Conservation (phyloP, 2,797 vertebrate genomes). For the Setipinna tenuifilis region DNA sequence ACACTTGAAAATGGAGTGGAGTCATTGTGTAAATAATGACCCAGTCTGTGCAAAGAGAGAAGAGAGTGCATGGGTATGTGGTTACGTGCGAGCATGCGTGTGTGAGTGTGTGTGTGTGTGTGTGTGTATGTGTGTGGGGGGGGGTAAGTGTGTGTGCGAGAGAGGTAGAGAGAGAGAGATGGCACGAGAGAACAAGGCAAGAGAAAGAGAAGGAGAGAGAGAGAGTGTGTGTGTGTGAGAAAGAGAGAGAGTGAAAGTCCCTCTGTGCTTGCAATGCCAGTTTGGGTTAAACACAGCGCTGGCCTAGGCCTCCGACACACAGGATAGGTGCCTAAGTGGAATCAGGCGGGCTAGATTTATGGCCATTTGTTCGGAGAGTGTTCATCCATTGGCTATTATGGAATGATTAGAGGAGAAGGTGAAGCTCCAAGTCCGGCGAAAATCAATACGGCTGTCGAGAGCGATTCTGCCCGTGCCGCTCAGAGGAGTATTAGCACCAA, state of each 20-base stretch:
- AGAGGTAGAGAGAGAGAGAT: conserved; percentile 42
- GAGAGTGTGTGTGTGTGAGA: conserved; percentile 36
- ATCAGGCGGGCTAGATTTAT: conserved; percentile 96
- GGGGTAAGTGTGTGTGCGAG: conserved; percentile 40
- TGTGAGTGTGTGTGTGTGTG: conserved; percentile 41
- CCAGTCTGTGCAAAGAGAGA: conserved; percentile 30
- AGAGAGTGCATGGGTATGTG: conserved; percentile 38
- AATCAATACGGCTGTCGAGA: conserved; percentile 99
- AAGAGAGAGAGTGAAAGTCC: conserved; percentile 43
- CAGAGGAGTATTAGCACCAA: conserved; percentile 84
- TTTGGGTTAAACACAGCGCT: conserved; percentile 79
- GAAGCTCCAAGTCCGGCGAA: conserved; percentile 99
- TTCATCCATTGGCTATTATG: conserved; percentile 99
- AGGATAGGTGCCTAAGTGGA: conserved; percentile 85
- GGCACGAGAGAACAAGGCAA: conserved; percentile 36
- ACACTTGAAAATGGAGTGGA: conserved; percentile 50
- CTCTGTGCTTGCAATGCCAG: conserved; percentile 69
- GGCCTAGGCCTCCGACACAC: conserved; percentile 75
- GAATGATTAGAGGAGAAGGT: conserved; percentile 99
- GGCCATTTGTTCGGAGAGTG: conserved; percentile 96
- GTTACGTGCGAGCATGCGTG: conserved; percentile 39
- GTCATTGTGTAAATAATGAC: conserved; percentile 51
- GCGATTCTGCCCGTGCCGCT: conserved; percentile 90
- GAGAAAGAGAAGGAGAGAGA: conserved; percentile 45
- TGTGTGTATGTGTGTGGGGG: conserved; percentile 36